Percentiles rank a stretch among this genome's conserved stretches.
phyloP scores from a whole-genome alignment of 2,113 vertebrate species.

The Cyanoramphus novaezelandiae region DNA sequence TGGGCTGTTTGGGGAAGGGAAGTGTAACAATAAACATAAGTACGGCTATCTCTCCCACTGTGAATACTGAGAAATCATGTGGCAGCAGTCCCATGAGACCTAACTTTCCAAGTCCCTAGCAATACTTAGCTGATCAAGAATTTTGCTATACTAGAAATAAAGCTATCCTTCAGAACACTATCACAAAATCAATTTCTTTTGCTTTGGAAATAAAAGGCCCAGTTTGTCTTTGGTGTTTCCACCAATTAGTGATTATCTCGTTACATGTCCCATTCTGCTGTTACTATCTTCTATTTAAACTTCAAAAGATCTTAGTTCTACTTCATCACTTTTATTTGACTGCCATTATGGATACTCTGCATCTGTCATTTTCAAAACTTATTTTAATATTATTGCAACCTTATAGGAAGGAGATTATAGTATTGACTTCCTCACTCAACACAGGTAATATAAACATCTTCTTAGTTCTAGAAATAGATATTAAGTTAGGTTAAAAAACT shows the following conservation, averaged over 20 bases:
- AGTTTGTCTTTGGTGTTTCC: neutral
- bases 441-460: neutral
- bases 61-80: neutral
- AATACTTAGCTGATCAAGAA: neutral
- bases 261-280: neutral
- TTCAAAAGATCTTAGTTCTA: neutral
- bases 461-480: neutral
- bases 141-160: neutral
- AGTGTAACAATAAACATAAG: neutral
- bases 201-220: neutral
- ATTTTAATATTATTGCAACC: neutral
- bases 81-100: neutral
- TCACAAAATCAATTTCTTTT: neutral
- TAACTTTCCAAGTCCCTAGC: neutral
- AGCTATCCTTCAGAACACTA: neutral
- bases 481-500: neutral
- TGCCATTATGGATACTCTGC: neutral
- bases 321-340: constrained; percentile 1
- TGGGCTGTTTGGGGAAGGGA: neutral
- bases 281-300: neutral
- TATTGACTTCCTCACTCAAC: neutral
- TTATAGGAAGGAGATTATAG: neutral
- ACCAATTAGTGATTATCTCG: neutral
- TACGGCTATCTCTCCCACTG: neutral
- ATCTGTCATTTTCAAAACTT: neutral